Percentiles rank a stretch among this genome's conserved stretches.
phyloP scores from a whole-genome alignment of 2,888 invertebrate genomes.

The Sialis lutaria region DNA sequence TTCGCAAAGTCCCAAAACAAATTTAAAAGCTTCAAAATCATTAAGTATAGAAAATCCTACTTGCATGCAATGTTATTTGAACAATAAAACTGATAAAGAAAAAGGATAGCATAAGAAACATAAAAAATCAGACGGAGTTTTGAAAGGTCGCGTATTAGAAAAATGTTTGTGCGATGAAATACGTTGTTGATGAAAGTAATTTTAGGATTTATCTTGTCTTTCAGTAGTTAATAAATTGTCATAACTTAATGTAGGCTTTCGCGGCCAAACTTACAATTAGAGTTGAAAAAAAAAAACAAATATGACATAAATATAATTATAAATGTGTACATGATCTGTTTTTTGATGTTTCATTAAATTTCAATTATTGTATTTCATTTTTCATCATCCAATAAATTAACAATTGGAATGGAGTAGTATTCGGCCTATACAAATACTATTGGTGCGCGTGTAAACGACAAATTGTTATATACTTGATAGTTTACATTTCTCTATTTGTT shows the following conservation, averaged over 20 bases:
- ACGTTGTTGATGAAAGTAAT: constrained; percentile 15
- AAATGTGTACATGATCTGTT: no score
- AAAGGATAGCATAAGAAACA: constrained; percentile 21
- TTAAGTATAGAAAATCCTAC: constrained; percentile 50
- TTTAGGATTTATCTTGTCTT: no score
- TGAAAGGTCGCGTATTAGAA: constrained; percentile 10
- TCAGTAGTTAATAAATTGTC: no score
- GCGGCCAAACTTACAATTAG: neutral
- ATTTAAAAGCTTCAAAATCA: constrained; percentile 32
- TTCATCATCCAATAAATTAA: no score
- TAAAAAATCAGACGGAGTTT: constrained; percentile 6
- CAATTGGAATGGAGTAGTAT: no score
- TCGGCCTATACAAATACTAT: no score
- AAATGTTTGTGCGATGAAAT: constrained; percentile 19
- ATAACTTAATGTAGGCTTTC: neutral
- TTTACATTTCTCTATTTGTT: no score
- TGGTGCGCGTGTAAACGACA: no score
- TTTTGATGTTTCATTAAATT: no score
- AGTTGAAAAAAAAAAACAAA: neutral
- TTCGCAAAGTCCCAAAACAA: constrained; percentile 21
- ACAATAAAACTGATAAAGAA: constrained; percentile 32
- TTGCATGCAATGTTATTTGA: constrained; percentile 56
- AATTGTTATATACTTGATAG: no score
- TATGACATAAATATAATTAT: neutral
- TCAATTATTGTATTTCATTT: no score